Evolutionary conservation across 53 echinoderm and acorn worm genomes (phyloP).

Genomic region (Astropecten irregularis): DNA sequence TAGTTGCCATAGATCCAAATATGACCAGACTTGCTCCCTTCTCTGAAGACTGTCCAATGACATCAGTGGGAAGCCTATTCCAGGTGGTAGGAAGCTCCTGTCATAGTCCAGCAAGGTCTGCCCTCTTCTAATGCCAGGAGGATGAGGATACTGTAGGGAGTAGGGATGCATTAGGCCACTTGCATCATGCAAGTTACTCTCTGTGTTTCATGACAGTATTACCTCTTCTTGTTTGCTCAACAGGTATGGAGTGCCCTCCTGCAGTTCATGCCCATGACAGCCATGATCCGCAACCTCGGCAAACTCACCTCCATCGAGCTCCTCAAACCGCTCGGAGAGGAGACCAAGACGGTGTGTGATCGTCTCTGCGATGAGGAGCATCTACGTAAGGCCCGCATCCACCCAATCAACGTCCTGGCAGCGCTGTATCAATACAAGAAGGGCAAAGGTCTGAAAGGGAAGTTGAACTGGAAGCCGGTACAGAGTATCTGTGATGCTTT

Average conservation of each 20-base stretch:
- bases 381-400: conserved; percentile 72
- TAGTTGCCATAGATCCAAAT: too few species aligned
- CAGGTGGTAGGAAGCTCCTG: too few species aligned
- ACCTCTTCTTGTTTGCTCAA: too few species aligned
- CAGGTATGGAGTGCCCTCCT: conserved; percentile 84
- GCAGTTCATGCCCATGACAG: conserved; percentile 73
- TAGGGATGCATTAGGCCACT: too few species aligned
- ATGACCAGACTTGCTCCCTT: too few species aligned
- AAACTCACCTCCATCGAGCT: conserved; percentile 75
- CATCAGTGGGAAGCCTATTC: too few species aligned
- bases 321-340: conserved; percentile 52
- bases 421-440: conserved; percentile 75
- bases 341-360: conserved; percentile 65
- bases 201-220: too few species aligned
- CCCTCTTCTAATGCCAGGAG: too few species aligned
- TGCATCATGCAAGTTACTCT: too few species aligned
- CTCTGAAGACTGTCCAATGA: too few species aligned
- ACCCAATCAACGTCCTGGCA: conserved; percentile 79
- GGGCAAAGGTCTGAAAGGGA: conserved; percentile 74
- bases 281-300: conserved; percentile 75
- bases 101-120: too few species aligned
- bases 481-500: conserved; percentile 66
- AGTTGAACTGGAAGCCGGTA: conserved; percentile 74
- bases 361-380: conserved; percentile 63
- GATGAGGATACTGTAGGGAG: too few species aligned